These are phyloP conservation scores for Drosophila pruinosa DNA, from an alignment of 1,140 invertebrate genomes.

Conservation along the genomic window DNA sequence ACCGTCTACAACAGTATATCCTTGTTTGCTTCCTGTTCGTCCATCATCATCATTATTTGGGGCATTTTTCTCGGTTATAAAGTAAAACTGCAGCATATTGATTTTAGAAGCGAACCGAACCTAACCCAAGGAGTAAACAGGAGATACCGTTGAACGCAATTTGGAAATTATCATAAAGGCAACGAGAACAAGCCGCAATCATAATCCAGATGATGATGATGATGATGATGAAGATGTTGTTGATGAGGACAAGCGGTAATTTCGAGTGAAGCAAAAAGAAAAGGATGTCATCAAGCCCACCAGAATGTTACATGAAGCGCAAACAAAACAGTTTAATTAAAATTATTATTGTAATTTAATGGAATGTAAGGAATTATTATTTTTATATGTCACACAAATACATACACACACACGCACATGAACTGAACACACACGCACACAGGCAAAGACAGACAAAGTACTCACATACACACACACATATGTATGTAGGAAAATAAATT, in stretches of 20 bases:
- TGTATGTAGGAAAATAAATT: conserved; percentile 73
- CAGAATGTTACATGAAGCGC: conserved; percentile 61
- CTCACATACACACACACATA: conserved; percentile 36
- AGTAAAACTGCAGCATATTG: conserved; percentile 37
- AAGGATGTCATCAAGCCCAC: conserved; percentile 4
- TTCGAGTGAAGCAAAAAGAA: conserved; percentile 11
- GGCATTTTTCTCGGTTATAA: background rate
- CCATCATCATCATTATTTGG: conserved; percentile 1
- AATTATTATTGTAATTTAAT: conserved; percentile 82
- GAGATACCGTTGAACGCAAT: conserved; percentile 14
- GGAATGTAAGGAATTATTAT: conserved; percentile 78
- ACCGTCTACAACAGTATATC: background rate
- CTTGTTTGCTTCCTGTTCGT: conserved; percentile 22
- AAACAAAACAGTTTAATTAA: conserved; percentile 79
- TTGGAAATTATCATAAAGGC: conserved; percentile 48
- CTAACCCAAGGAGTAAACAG: conserved; percentile 22
- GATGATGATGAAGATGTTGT: conserved; percentile 21
- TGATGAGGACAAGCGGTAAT: conserved; percentile 31
- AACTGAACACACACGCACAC: conserved; percentile 19
- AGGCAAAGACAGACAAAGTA: conserved; percentile 22
- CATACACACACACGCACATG: conserved; percentile 18
- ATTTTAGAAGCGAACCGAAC: conserved; percentile 37
- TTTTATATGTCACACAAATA: conserved; percentile 51
- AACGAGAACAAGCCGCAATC: conserved; percentile 37
- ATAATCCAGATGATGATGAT: conserved; percentile 35